Conservation (phyloP, 2,888 invertebrate species). For the Spilarctia lutea region DNA sequence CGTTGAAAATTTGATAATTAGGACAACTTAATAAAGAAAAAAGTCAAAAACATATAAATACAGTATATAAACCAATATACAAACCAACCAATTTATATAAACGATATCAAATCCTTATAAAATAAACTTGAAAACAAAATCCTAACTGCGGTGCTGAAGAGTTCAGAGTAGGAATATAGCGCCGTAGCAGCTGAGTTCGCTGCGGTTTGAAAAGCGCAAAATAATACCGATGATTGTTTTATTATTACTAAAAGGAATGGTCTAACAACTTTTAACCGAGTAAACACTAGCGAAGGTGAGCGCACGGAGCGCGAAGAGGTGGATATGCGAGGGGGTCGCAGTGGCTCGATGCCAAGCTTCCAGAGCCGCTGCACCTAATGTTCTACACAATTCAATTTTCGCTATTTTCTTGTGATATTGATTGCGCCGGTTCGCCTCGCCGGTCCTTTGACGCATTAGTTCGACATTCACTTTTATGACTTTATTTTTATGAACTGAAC, state of each 20-base stretch:
- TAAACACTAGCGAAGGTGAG: not conserved
- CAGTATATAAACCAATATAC: no score
- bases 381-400: constrained; percentile 20
- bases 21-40: no score
- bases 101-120: no score
- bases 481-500: constrained; percentile 12
- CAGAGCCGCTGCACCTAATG: constrained; percentile 6
- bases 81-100: no score
- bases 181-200: no score
- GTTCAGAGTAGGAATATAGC: no score
- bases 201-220: no score
- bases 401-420: constrained; percentile 20
- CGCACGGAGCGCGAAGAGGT: not conserved
- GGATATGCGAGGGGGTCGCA: no score
- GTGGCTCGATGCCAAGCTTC: constrained; percentile 6
- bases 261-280: not conserved
- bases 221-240: not conserved
- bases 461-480: constrained; percentile 22
- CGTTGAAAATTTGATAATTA: no score
- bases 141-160: no score
- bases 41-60: no score
- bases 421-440: constrained; percentile 2
- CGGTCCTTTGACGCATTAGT: constrained; percentile 9
- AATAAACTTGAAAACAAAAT: no score
- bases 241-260: not conserved